Evolutionary conservation across 2,797 vertebrate genomes (phyloP).

Genomic region (Phrynocephalus vlangalii): DNA sequence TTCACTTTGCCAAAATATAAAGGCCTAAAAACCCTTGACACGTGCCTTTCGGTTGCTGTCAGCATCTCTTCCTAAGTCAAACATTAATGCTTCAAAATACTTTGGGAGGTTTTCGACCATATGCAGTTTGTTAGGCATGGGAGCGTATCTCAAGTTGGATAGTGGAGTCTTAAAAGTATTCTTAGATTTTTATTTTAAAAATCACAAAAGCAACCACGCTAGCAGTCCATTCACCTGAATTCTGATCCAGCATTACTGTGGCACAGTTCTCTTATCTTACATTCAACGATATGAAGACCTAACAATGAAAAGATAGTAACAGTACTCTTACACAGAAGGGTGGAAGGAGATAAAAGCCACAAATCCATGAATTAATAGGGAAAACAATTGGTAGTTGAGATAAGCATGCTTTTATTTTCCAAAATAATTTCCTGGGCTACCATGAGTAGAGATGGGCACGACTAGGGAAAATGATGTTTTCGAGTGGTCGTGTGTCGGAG

Average conservation of each 20-base stretch:
- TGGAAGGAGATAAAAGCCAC: background rate
- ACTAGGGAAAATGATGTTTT: too few species aligned
- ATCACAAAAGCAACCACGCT: background rate
- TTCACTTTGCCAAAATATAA: background rate
- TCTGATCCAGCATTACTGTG: background rate
- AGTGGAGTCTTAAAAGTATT: too few species aligned
- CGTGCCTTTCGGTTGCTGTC: background rate
- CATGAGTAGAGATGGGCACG: too few species aligned
- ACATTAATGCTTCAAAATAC: background rate
- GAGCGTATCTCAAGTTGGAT: background rate
- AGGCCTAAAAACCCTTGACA: background rate
- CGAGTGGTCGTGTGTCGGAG: too few species aligned
- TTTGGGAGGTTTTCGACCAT: background rate
- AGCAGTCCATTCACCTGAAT: background rate
- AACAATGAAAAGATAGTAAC: background rate
- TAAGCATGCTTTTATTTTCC: too few species aligned
- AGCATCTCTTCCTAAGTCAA: background rate
- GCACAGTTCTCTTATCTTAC: background rate
- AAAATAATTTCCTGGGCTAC: too few species aligned
- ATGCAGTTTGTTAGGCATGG: background rate
- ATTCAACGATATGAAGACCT: too few species aligned
- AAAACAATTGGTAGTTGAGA: too few species aligned
- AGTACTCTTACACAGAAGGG: background rate
- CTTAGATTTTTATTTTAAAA: background rate
- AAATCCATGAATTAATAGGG: too few species aligned